Percentiles rank a stretch among this genome's conserved stretches.
These are phyloP conservation scores for Sebastes taczanowskii DNA, from an alignment of 2,797 vertebrate species.

Conservation along the genomic window DNA sequence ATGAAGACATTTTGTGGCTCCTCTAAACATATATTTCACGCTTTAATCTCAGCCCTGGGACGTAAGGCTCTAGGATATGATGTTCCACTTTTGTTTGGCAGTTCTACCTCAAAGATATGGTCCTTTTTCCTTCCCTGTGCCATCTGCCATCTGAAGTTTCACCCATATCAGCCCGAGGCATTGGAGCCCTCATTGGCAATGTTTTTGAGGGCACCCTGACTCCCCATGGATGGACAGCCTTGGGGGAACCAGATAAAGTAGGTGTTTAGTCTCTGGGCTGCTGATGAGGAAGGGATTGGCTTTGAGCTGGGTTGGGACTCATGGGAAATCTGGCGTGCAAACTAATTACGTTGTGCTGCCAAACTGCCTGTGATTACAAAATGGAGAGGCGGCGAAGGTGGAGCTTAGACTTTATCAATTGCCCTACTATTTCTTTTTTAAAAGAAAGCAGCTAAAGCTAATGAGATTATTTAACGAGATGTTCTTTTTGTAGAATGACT, in stretches of 20 bases:
- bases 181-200: constrained; percentile 76
- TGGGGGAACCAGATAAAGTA: constrained; percentile 82
- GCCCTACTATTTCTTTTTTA: constrained; percentile 70
- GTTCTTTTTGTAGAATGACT: constrained; percentile 52
- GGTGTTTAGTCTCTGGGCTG: constrained; percentile 84
- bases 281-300: constrained; percentile 79
- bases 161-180: constrained; percentile 81
- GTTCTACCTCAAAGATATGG: constrained; percentile 80
- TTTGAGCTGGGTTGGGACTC: constrained; percentile 80
- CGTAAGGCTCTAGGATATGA: constrained; percentile 65
- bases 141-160: constrained; percentile 86
- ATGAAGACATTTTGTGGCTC: constrained; percentile 68
- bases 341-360: constrained; percentile 81
- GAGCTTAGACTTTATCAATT: constrained; percentile 79
- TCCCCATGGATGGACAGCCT: constrained; percentile 79
- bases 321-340: constrained; percentile 86
- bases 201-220: constrained; percentile 80
- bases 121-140: constrained; percentile 68
- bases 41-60: constrained; percentile 78
- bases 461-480: constrained; percentile 69
- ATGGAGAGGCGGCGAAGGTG: constrained; percentile 76
- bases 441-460: constrained; percentile 66
- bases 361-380: constrained; percentile 82
- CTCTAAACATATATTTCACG: constrained; percentile 71
- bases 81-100: constrained; percentile 79